These are phyloP conservation scores for Stegana nigrithorax DNA, from an alignment of 2,888 invertebrate species.

Conservation along the genomic window DNA sequence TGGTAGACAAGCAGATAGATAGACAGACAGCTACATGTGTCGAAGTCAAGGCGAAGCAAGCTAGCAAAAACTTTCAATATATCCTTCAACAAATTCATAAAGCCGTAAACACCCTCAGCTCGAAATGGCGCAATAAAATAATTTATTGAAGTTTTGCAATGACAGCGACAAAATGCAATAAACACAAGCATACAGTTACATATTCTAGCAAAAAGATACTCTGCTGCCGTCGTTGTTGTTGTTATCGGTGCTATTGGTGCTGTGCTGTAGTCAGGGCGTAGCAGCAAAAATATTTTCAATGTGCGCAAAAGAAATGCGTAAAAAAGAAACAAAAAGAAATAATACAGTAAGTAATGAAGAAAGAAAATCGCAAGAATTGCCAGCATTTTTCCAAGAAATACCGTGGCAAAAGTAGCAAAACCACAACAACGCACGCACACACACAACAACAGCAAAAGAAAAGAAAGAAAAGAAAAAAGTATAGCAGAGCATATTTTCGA, in stretches of 20 bases:
- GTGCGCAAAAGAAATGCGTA: no score
- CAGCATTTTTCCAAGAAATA: background rate
- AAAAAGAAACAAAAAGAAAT: no score
- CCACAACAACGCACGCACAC: background rate
- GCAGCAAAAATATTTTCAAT: no score
- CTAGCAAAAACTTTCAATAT: conserved; percentile 12
- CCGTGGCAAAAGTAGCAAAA: background rate
- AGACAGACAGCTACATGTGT: background rate
- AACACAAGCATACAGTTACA: conserved; percentile 28
- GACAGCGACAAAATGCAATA: conserved; percentile 52
- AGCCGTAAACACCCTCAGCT: conserved; percentile 46
- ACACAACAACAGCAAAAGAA: background rate
- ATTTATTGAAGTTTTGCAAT: conserved; percentile 57
- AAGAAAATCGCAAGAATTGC: background rate
- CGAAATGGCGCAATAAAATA: conserved; percentile 64
- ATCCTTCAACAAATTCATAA: conserved; percentile 44
- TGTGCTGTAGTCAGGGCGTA: no score
- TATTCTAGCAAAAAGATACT: no score
- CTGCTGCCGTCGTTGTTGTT: no score
- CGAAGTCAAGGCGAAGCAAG: background rate
- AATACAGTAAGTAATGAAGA: background rate
- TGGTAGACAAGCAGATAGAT: background rate
- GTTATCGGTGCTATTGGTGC: no score
- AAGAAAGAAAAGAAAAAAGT: conserved; percentile 16
- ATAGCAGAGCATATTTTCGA: conserved; percentile 2